Base-by-base conservation (phyloP, 2,888 invertebrate species). In the Zhuqinia jingwanae region DNA sequence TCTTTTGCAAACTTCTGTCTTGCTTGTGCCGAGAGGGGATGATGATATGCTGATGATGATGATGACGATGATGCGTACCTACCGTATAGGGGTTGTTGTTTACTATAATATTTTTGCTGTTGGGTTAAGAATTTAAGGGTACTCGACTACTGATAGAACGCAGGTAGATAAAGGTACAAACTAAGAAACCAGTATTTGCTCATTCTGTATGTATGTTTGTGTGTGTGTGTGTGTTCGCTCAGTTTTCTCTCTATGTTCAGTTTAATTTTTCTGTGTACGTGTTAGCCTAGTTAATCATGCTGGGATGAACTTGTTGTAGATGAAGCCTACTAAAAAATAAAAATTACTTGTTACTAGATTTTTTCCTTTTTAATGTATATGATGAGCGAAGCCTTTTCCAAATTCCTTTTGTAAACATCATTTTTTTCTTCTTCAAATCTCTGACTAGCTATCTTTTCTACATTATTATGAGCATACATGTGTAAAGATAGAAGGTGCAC, bases 261-360 rank as follows among this genome's bases (percentile, higher is more conserved):
- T n/a, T n/a, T 60, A 73, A 60, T 58, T 47, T 25, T 77, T 73
- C 68, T 73, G 77, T 63, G 83, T 83, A 87, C 87, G 87, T 87
- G 87, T 87, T 87, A 87, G 83, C 87, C 87, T 83, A 87, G 82
- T 83, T 87, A 87, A 83, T 83, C 87, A 87, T 87, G 87, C 82
- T 87, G 87, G 77, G 82, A 83, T 83, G 75, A 83, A 87, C 87
- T 87, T 81, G 85, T 75, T 82, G 77, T 60, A 82, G 50, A 47
- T 36, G 58, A 58, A 86, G 76, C 68, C 80, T 75, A 85, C 76
- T 86, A 86, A 76, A 81, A 45, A 58, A 60, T 58, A 76, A 22
- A 73, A 68, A 47, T 53, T 56, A 53, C 76, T 68, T 68, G 65
- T 84, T 77, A 53, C 45, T 84, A 76, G 56, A 77, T 65, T 76